Evolutionary conservation across 2,797 vertebrate genomes (phyloP), one percentile per base, ranked within the genome.

Genomic region (Selene dorsalis): DNA sequence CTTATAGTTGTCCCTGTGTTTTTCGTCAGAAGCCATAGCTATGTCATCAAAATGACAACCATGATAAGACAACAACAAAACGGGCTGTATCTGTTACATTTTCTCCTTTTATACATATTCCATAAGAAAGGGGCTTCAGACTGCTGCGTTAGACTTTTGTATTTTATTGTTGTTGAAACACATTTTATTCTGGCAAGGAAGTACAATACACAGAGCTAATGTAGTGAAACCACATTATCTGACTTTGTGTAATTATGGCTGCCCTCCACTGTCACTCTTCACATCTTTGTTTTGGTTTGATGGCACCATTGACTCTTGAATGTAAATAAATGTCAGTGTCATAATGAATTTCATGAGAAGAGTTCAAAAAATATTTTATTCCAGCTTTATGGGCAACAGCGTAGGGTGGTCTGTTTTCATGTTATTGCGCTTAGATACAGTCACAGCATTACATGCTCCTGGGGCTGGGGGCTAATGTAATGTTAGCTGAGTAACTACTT

Each of bases 381-480:
- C 32, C 32, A 9, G 9, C 32, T 35, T 35, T 35, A 35, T 35
- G 1, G 32, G 32, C 32, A 35, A 72, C 55, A 30, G 0, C 53
- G 58, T 70, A 4, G 28, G 32, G 8, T 61, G 62, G 26, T 50
- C 69, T 82, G 35, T 65, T 77, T 77, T 73, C 32, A 67, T 83
- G 64, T 62, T 83, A 61, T 56, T 61, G 39, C 38, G 63, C 10
- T 70, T 62, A 53, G 12, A n/a, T 50, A 22, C 56, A 52, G 6
- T 78, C 48, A 28, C 30, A 83, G 62, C 20, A 75, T 70, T 79
- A 26, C 70, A 62, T 69, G 72, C 74, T 74, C 28, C 35, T 62
- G 59, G 26, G 79, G 88, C 73, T 75, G 57, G 78, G 69, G 60
- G 75, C 86, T 91, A 87, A 86, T 84, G 76, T 91, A 76, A 85